phyloP scores from a whole-genome alignment of 2,797 vertebrate species.

The Sebastes baramenuke region DNA sequence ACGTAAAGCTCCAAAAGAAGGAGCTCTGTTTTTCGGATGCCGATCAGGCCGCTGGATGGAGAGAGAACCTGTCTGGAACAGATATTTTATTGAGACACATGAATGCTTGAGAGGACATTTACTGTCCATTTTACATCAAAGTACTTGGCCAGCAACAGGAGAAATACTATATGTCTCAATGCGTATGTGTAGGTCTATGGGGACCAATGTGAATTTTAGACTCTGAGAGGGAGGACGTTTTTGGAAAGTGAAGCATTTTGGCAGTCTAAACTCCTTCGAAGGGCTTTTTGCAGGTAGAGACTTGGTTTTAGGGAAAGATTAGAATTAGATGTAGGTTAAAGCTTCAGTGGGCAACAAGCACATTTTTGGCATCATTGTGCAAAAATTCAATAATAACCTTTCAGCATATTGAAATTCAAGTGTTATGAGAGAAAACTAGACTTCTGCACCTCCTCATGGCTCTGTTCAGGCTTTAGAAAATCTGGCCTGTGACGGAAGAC shows the following conservation, averaged over 20 bases:
- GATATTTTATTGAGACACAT: conserved; percentile 60
- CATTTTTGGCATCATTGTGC: too few relatives aligned
- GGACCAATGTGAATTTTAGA: not conserved
- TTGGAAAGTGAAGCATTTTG: not conserved
- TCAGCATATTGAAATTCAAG: too few relatives aligned
- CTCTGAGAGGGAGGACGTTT: not conserved
- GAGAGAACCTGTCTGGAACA: conserved; percentile 38
- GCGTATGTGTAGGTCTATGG: not conserved
- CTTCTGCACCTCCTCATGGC: too few relatives aligned
- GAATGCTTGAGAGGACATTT: conserved; percentile 47
- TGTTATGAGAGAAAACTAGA: too few relatives aligned
- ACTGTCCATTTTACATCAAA: conserved; percentile 56
- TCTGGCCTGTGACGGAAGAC: too few relatives aligned
- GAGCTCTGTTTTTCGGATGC: conserved; percentile 27
- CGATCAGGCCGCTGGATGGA: conserved; percentile 14
- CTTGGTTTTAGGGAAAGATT: not conserved
- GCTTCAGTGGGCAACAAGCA: too few relatives aligned
- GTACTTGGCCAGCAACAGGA: conserved; percentile 12
- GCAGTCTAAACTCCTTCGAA: not conserved
- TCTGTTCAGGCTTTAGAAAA: too few relatives aligned
- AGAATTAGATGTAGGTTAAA: not conserved
- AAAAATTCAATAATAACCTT: too few relatives aligned
- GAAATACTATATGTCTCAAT: not conserved
- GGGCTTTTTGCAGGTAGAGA: not conserved
- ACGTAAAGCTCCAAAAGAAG: conserved; percentile 26